Evolutionary conservation across 1,140 invertebrate species (phyloP), one percentile per base, ranked within the genome.

Genomic region (Eueides isabella): DNA sequence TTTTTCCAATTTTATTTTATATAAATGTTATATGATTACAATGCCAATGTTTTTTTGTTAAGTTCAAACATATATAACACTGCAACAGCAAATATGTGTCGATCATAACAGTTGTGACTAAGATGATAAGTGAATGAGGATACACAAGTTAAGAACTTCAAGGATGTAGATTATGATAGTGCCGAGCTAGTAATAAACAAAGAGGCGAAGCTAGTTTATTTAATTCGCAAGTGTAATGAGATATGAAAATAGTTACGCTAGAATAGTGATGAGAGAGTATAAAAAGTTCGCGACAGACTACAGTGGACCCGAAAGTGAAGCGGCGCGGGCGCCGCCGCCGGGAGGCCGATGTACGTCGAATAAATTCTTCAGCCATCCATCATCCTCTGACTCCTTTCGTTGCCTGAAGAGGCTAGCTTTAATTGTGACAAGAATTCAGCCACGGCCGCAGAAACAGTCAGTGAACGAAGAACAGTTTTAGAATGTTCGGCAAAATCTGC

Each of bases 281-380:
- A 88, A 92, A 91, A 92, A 92, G 90, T 85, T 89, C 77, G 86
- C 84, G 89, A 90, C 84, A 88, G 86, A 90, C 88, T 90, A 91
- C 83, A 87, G 86, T 91, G 89, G 91, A 91, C 90, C 91, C 91
- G 87, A 89, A 84, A 86, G 86, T 84, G 82, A 84, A 81, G 85
- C 83, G 85, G 79, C 83, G 82, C 79, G 80, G 79, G 78, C 82
- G 76, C 67, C 77, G 80, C 80, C 81, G 80, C 81, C 78, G 80
- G 78, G 79, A 77, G 77, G 81, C 79, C 80, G 82, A 79, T 81
- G 79, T 76, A 68, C 85, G 81, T 82, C 78, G 77, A 80, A 26
- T 23, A 71, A 29, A 71, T 81, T 66, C 75, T 72, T 70, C 61
- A 55, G 23, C 48, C 19, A 55, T 19, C 74, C 72, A 67, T 65